A percentile compares a stretch with the other conserved stretches of the same genome.
These are phyloP conservation scores for Balaenoptera acutorostrata DNA, from an alignment of 2,113 vertebrate species.

Conservation along the genomic window DNA sequence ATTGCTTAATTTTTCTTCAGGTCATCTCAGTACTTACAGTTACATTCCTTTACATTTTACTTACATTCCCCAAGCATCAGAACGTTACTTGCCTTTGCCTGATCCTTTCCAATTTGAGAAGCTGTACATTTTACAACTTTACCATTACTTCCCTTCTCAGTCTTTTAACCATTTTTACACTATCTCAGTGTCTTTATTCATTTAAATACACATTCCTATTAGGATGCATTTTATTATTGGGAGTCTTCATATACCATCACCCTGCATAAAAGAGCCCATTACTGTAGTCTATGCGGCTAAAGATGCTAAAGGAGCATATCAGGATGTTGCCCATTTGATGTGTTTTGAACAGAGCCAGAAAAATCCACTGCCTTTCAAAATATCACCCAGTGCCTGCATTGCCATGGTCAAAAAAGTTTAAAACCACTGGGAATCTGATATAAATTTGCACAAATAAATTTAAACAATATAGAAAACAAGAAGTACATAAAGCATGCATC, in stretches of 20 bases:
- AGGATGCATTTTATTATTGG: not conserved
- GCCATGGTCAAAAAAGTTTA: not conserved
- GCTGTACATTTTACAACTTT: not conserved
- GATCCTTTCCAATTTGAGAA: not conserved
- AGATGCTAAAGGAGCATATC: not conserved
- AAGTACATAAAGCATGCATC: not conserved
- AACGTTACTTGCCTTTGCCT: not conserved
- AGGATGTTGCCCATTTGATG: not conserved
- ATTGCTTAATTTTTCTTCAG: constrained; percentile 14
- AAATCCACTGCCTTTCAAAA: not conserved
- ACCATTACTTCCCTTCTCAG: not conserved
- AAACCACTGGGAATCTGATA: not conserved
- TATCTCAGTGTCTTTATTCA: not conserved
- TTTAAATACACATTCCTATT: not conserved
- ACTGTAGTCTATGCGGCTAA: not conserved
- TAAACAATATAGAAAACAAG: not conserved
- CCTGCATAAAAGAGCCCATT: not conserved
- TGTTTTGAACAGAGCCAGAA: not conserved
- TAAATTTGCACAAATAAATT: not conserved
- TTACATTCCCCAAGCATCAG: not conserved
- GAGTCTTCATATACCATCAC: not conserved
- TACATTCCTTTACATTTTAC: constrained; percentile 15
- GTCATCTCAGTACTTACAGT: not conserved
- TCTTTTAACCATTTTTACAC: not conserved
- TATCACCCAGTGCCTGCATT: not conserved